Evolutionary conservation across 2,888 invertebrate genomes (phyloP).

Genomic region (Pyrgus malvae): DNA sequence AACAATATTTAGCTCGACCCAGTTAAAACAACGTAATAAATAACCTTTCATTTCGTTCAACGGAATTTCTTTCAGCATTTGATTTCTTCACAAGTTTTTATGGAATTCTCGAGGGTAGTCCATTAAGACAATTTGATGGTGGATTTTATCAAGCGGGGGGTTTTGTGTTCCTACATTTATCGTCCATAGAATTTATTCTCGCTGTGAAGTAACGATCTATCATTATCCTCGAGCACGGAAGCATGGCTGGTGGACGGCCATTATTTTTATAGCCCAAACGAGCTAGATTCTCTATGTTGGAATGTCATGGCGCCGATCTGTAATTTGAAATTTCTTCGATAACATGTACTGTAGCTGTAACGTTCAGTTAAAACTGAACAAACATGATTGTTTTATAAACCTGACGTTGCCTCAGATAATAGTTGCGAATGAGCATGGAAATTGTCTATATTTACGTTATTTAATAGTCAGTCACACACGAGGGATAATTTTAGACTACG

Average conservation of each 20-base stretch:
- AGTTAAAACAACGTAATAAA: background rate
- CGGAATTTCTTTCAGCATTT: background rate
- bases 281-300: background rate
- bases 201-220: constrained; percentile 8
- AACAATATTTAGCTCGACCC: background rate
- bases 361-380: no score
- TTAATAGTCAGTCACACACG: no score
- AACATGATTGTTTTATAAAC: no score
- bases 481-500: no score
- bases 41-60: background rate
- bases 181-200: constrained; percentile 12
- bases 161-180: constrained; percentile 6
- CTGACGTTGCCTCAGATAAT: no score
- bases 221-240: background rate
- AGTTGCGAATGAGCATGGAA: no score
- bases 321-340: background rate
- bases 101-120: constrained; percentile 8
- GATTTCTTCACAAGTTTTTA: constrained; percentile 17
- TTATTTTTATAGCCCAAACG: constrained; percentile 2
- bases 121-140: constrained; percentile 18
- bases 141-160: constrained; percentile 7
- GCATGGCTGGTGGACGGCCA: background rate
- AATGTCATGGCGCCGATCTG: background rate
- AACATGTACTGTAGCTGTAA: no score
- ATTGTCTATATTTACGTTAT: no score